Percentiles rank a stretch among this genome's conserved stretches.
Evolutionary conservation across 1,140 invertebrate species (phyloP).

Genomic region (Heterodera carotae): DNA sequence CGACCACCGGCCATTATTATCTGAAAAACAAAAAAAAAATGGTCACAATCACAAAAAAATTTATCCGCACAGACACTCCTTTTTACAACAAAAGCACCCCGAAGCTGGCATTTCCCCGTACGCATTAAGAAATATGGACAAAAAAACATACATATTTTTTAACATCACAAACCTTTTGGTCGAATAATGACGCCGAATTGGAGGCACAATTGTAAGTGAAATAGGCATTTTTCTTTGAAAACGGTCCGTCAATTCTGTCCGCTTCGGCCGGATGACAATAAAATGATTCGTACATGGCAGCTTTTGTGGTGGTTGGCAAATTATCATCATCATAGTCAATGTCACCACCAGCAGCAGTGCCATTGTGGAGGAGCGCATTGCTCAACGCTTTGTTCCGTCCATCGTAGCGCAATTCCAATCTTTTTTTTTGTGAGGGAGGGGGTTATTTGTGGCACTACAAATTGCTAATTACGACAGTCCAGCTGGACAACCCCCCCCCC

Average conservation of each 20-base stretch:
- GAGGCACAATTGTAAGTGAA: slow-evolving; percentile 24
- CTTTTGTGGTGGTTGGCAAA: not conserved
- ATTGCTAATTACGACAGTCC: too few species aligned
- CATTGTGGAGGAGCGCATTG: slow-evolving; percentile 12
- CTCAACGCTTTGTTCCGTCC: slow-evolving; percentile 41
- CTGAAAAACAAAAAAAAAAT: not conserved
- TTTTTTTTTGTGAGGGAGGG: too few species aligned
- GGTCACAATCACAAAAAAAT: slow-evolving; percentile 9
- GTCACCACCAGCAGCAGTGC: too few species aligned
- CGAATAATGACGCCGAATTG: slow-evolving; percentile 9
- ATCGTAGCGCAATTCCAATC: slow-evolving; percentile 41
- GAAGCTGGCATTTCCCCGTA: too few species aligned
- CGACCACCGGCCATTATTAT: slow-evolving; percentile 38
- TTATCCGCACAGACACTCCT: too few species aligned
- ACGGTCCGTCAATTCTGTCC: slow-evolving; percentile 44
- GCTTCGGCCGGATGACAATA: slow-evolving; percentile 28
- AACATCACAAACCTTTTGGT: not conserved
- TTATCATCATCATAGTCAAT: not conserved
- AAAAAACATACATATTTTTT: slow-evolving; percentile 11
- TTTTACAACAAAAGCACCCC: not conserved
- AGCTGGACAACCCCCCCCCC: too few species aligned
- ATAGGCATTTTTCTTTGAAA: slow-evolving; percentile 36
- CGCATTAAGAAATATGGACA: too few species aligned
- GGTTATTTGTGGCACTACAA: too few species aligned
- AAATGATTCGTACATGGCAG: slow-evolving; percentile 46